Percentiles rank a stretch among this genome's conserved stretches.
These are phyloP conservation scores for Macrophya alboannulata DNA, from an alignment of 2,888 invertebrate species.

Conservation along the genomic window DNA sequence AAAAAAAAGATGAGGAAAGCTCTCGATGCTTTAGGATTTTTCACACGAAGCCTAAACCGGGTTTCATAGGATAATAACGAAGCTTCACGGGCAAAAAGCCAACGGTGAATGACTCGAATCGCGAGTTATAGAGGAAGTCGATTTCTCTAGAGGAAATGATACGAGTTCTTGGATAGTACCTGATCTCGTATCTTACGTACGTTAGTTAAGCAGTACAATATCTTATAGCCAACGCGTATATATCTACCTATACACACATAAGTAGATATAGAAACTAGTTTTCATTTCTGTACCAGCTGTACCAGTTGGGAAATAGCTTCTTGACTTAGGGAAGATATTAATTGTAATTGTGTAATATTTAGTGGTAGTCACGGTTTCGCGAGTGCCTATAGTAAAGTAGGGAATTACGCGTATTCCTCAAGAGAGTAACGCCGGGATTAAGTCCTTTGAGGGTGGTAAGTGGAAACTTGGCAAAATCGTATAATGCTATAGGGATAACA, in stretches of 20 bases:
- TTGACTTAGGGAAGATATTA: slow-evolving; percentile 24
- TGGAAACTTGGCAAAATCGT: slow-evolving; percentile 40
- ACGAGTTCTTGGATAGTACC: slow-evolving; percentile 16
- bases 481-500: background rate
- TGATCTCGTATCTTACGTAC: slow-evolving; percentile 9
- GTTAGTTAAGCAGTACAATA: background rate
- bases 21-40: background rate
- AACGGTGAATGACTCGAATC: slow-evolving; percentile 31
- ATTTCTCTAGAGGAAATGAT: slow-evolving; percentile 32
- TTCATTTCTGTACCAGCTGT: background rate
- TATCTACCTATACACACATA: slow-evolving; percentile 14
- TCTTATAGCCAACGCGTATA: background rate
- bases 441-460: slow-evolving; percentile 21
- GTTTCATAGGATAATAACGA: slow-evolving; percentile 6
- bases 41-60: background rate
- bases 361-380: slow-evolving; percentile 24
- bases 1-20: background rate
- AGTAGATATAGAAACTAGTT: background rate
- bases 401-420: slow-evolving; percentile 3
- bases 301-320: background rate
- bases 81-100: slow-evolving; percentile 20
- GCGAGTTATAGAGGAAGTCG: background rate
- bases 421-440: slow-evolving; percentile 21
- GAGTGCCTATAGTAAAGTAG: background rate
- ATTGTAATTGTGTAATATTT: slow-evolving; percentile 38